Evolutionary conservation across 2,113 vertebrate genomes (phyloP).

Genomic region (Lepus europaeus): DNA sequence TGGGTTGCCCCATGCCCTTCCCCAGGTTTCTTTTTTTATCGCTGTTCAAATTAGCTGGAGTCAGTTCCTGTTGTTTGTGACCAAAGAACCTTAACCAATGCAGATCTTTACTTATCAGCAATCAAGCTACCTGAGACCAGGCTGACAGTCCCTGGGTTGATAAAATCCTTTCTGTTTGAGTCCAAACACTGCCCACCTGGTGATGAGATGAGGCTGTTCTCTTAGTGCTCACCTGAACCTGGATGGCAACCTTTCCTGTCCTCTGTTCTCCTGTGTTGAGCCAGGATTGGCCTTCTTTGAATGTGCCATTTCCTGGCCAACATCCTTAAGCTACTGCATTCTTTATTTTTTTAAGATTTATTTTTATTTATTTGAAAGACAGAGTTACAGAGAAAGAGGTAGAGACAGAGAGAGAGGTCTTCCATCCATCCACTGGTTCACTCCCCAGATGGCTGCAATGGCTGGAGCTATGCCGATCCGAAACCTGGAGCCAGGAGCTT

Average conservation of each 20-base stretch:
- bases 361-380: too few relatives aligned
- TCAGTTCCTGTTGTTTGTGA: constrained; percentile 42
- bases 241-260: background rate
- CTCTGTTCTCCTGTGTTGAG: background rate
- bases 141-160: background rate
- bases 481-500: too few relatives aligned
- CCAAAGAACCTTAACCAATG: background rate
- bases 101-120: constrained; percentile 40
- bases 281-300: background rate
- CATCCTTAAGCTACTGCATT: background rate
- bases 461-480: too few relatives aligned
- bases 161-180: background rate
- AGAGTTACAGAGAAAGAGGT: too few relatives aligned
- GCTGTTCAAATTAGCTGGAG: constrained; percentile 32
- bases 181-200: background rate
- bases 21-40: constrained; percentile 1
- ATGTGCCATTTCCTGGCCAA: background rate
- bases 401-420: too few relatives aligned
- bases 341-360: too few relatives aligned
- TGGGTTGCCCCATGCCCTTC: background rate
- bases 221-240: background rate
- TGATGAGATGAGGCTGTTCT: background rate
- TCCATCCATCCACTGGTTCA: too few relatives aligned
- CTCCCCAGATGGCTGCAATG: too few relatives aligned
- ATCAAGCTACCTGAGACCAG: background rate